Conservation (phyloP, 2,888 invertebrate species). For the Acanthoscelides obtectus region DNA sequence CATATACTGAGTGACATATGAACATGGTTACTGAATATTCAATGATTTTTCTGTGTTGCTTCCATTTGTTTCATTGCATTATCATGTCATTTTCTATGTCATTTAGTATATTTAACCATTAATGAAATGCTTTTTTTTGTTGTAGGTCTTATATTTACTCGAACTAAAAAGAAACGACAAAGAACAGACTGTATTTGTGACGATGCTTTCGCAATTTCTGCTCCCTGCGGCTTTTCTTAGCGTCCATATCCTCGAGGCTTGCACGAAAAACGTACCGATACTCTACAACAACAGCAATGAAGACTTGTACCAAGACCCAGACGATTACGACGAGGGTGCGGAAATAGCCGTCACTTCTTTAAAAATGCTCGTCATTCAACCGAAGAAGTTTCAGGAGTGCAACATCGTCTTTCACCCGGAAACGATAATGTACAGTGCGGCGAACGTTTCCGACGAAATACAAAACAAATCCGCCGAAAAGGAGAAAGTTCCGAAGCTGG, state of each 20-base stretch:
- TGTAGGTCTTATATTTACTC: conserved; percentile 64
- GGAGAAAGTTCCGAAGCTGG: conserved; percentile 38
- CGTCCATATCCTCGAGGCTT: conserved; percentile 81
- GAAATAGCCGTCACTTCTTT: conserved; percentile 50
- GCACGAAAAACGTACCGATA: conserved; percentile 50
- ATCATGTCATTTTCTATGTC: too few relatives aligned
- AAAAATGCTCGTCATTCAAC: conserved; percentile 76
- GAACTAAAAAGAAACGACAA: conserved; percentile 61
- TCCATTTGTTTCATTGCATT: background rate
- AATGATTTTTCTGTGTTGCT: too few relatives aligned
- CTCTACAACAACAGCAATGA: conserved; percentile 48
- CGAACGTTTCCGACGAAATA: conserved; percentile 8
- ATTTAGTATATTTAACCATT: too few relatives aligned
- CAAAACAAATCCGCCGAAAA: conserved; percentile 17
- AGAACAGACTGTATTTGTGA: conserved; percentile 61
- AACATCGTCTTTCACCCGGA: conserved; percentile 41
- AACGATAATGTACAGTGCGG: conserved; percentile 25
- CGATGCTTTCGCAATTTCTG: conserved; percentile 79
- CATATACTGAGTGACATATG: too few relatives aligned
- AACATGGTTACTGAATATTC: too few relatives aligned
- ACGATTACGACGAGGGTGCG: conserved; percentile 53
- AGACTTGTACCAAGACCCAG: conserved; percentile 55
- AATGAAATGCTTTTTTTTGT: background rate
- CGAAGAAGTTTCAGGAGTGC: conserved; percentile 79
- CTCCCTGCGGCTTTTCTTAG: conserved; percentile 84